Base-by-base conservation (phyloP, 2,797 vertebrate species). In the Pangasius macronema region DNA sequence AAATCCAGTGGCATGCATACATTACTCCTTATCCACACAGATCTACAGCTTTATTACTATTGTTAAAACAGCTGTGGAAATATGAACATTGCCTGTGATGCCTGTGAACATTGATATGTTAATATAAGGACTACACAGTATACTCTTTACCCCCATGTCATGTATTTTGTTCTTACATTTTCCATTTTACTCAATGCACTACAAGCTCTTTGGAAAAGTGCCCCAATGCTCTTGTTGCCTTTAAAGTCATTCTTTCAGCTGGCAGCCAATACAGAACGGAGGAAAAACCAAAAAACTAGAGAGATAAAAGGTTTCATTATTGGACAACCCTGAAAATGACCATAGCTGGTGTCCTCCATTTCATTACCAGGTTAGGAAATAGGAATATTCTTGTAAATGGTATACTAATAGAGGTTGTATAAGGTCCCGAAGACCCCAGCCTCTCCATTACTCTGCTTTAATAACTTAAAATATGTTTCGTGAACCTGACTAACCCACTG, bases 321-420 rank as follows among this genome's bases (percentile, higher is more conserved):
- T 85, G 20, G 67, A 83, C 82, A 88, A 85, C 85, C 87, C 46
- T 85, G 79, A 86, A 61, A 88, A 42, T 81, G 51, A 10, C 84
- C 68, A 84, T 51, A 82, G 36, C 2, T 65, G 79, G 59, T 39
- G 33, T 30, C 53, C 72, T 87, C 65, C 70, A 46, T 83, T 77
- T 82, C 63, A 75, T 30, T 57, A 9, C 65, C 80, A 33, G 36
- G 16, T 30, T 7, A 72, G 53, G 77, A 39, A 36, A 57, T 16
- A 72, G 22, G 51, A 24, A 42, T 33, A 53, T 79, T 36, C 73
- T 53, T 4, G 16, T 27, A 82, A 70, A 55, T 39, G 11, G 27
- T 46, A 46, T 18, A 86, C 24, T 3, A 33, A 77, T 10, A 36
- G 51, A 83, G 42, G 70, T 53, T 82, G 16, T 13, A 36, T 24